Evolutionary conservation across 2,797 vertebrate species (phyloP).

Genomic region (Glossophaga mutica): DNA sequence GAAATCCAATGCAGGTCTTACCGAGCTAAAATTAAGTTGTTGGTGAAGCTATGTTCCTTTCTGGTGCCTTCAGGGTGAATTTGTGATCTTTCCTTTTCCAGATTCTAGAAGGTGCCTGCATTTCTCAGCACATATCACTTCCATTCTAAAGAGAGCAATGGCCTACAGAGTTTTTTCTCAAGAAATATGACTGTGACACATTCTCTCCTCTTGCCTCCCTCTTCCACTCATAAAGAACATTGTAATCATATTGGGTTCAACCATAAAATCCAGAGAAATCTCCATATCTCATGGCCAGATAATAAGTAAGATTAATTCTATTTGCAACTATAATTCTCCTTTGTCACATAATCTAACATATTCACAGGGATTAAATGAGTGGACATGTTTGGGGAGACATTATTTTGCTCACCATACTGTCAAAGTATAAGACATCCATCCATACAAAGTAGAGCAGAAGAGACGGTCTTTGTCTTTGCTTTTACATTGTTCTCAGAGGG

Average conservation of each 20-base stretch:
- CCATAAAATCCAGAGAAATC: background rate
- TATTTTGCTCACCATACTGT: background rate
- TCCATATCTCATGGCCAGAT: background rate
- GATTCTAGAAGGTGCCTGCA: background rate
- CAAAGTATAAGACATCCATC: background rate
- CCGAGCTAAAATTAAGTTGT: background rate
- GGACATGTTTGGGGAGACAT: rapidly evolving
- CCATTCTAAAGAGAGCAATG: background rate
- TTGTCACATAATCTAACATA: background rate
- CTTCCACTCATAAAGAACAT: background rate
- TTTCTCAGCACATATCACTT: background rate
- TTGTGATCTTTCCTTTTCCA: background rate
- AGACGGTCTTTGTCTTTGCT: rapidly evolving
- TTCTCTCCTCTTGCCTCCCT: background rate
- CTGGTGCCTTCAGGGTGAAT: background rate
- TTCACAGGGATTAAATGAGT: rapidly evolving
- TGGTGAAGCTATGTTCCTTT: background rate
- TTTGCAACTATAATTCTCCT: background rate
- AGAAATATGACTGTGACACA: background rate
- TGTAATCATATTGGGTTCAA: background rate
- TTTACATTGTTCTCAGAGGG: background rate
- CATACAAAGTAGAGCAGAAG: background rate
- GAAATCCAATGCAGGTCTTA: background rate
- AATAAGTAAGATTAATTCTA: background rate
- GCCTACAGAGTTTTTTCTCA: background rate